Conservation (phyloP, 1,140 invertebrate genomes). For the Tetragnatha versicolor region DNA sequence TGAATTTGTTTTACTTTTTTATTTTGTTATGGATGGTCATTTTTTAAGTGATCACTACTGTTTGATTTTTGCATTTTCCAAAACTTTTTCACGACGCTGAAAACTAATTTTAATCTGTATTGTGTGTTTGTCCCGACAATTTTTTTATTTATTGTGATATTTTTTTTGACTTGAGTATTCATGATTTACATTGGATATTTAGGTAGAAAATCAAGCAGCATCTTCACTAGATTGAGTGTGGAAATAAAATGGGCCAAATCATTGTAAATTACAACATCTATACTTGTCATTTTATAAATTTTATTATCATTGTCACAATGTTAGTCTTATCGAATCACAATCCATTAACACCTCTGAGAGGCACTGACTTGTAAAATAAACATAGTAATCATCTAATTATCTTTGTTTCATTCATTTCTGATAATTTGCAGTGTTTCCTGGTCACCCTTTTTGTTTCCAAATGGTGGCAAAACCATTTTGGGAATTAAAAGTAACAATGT, state of each 20-base stretch:
- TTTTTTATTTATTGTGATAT: not conserved
- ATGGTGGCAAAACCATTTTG: too few species aligned
- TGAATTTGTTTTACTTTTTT: too few species aligned
- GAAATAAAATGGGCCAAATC: slow-evolving; percentile 47
- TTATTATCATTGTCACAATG: slow-evolving; percentile 8
- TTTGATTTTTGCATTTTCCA: not conserved
- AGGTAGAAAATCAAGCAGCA: not conserved
- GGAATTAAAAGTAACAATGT: too few species aligned
- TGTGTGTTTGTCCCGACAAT: not conserved
- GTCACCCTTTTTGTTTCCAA: too few species aligned
- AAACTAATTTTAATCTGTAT: not conserved
- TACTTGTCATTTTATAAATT: slow-evolving; percentile 48
- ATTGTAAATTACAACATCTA: slow-evolving; percentile 45
- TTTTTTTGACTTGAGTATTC: not conserved
- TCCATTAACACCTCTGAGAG: slow-evolving; percentile 5
- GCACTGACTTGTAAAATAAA: slow-evolving; percentile 35
- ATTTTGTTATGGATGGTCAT: not conserved
- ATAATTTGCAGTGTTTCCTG: too few species aligned
- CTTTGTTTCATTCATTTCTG: not conserved
- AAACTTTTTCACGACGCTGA: not conserved
- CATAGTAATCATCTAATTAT: not conserved
- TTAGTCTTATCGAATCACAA: not conserved
- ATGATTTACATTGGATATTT: not conserved
- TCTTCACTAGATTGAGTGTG: not conserved
- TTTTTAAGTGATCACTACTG: not conserved